Evolutionary conservation across 2,888 invertebrate genomes (phyloP), one percentile per base, ranked within the genome.

Genomic region (Zhuqinia jingwanae): DNA sequence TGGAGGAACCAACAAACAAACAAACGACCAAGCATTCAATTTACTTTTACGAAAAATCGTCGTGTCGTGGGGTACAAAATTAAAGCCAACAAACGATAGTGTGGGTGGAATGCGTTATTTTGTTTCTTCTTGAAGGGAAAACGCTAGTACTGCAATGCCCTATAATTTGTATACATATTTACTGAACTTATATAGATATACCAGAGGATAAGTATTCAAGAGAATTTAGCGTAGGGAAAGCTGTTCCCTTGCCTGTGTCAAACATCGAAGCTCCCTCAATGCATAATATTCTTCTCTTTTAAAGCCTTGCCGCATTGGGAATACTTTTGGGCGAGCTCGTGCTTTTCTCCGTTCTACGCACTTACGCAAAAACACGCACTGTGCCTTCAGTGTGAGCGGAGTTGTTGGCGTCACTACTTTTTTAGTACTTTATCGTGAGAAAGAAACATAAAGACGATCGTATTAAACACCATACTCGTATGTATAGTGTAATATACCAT

Each of bases 321-420:
- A 17, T 42, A 22, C 20, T 3, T 68, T 42, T 68, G 68, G 20
- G 42, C 22, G 45, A 22, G 36, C 36, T 30, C 30, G 27, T 60
- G 27, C 20, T 27, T 25, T 60, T 27, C 27, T 27, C 30, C 5
- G 42, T 68, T 45, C 20, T 45, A 68, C 68, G 68, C 68, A 68
- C 22, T 45, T 45, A 45, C 68, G 68, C 68, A 68, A 68, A 68
- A 45, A 36, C 22, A 68, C 68, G 68, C 68, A 68, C 45, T 45
- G 10, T 42, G 45, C 30, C 8, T 30, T 3, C 45, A 42, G 20
- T 56, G 56, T n/a, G 2, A 10, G 25, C 2, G 58, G 25, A 22
- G 22, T 25, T 11, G 13, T 6, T 58, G 58, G 20, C 15, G 15
- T 15, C 50, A 50, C 50, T 15, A 13, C 50, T 36, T 36, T n/a